These are phyloP conservation scores for Eristalis intricaria DNA, from an alignment of 2,888 invertebrate genomes.

Conservation along the genomic window DNA sequence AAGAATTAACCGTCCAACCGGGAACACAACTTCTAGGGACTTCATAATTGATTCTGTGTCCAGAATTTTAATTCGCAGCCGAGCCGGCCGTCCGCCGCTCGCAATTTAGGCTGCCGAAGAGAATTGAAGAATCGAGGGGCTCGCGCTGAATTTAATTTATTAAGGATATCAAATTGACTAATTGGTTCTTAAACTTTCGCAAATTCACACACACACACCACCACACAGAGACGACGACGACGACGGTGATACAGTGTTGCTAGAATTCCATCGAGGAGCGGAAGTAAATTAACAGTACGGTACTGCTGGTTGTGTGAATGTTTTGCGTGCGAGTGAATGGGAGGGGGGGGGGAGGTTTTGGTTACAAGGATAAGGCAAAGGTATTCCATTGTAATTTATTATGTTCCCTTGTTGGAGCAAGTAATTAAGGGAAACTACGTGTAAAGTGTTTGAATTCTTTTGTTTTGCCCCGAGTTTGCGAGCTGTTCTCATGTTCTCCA, in stretches of 20 bases:
- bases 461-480: conserved; percentile 27
- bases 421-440: conserved; percentile 64
- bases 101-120: background rate
- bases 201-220: background rate
- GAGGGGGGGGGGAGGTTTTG: background rate
- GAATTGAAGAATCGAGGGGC: conserved; percentile 28
- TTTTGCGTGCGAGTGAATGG: background rate
- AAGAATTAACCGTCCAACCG: conserved; percentile 31
- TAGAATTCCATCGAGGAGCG: conserved; percentile 28
- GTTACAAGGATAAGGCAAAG: conserved; percentile 3
- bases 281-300: conserved; percentile 63
- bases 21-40: conserved; percentile 36
- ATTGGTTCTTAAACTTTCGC: conserved; percentile 39
- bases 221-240: background rate
- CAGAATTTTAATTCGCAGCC: conserved; percentile 54
- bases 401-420: conserved; percentile 28
- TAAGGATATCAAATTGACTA: conserved; percentile 56
- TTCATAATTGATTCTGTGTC: conserved; percentile 66
- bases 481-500: too few species aligned
- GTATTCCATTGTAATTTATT: conserved; percentile 65
- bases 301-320: conserved; percentile 1
- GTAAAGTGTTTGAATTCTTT: conserved; percentile 63
- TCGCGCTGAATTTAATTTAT: conserved; percentile 47
- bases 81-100: background rate
- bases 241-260: conserved; percentile 32